These are phyloP conservation scores for Adineta ricciae DNA, from an alignment of 2,888 invertebrate species.

Conservation along the genomic window DNA sequence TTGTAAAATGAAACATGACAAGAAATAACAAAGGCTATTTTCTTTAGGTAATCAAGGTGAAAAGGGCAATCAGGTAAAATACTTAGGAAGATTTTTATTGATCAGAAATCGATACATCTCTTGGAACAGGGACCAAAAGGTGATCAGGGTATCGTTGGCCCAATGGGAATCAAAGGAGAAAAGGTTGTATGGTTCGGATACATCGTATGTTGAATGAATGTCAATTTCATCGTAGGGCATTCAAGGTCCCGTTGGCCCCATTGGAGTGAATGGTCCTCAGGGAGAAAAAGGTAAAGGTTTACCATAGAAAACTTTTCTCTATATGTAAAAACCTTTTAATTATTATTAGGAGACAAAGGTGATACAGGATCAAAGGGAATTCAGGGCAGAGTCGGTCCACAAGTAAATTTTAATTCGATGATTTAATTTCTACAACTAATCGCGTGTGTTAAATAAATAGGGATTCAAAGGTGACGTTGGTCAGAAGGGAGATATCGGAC, in stretches of 20 bases:
- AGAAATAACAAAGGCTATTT: not conserved
- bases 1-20: not conserved
- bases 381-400: not conserved
- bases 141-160: not conserved
- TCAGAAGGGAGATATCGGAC: not conserved
- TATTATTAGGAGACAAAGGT: not conserved
- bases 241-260: not conserved
- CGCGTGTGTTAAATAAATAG: not conserved
- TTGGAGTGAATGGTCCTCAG: not conserved
- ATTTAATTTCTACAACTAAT: no score
- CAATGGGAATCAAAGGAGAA: not conserved
- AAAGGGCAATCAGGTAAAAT: not conserved
- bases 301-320: no score
- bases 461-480: not conserved
- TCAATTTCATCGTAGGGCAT: not conserved
- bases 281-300: not conserved
- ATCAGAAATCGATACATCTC: not conserved
- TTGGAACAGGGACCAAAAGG: not conserved
- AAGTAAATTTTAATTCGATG: not conserved
- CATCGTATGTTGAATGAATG: not conserved
- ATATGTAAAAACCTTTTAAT: not conserved
- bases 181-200: not conserved
- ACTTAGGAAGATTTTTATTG: not conserved
- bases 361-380: not conserved
- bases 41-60: not conserved